Percentiles rank a stretch among this genome's conserved stretches.
Evolutionary conservation across 2,113 vertebrate species (phyloP).

Genomic region (Corynorhinus townsendii): DNA sequence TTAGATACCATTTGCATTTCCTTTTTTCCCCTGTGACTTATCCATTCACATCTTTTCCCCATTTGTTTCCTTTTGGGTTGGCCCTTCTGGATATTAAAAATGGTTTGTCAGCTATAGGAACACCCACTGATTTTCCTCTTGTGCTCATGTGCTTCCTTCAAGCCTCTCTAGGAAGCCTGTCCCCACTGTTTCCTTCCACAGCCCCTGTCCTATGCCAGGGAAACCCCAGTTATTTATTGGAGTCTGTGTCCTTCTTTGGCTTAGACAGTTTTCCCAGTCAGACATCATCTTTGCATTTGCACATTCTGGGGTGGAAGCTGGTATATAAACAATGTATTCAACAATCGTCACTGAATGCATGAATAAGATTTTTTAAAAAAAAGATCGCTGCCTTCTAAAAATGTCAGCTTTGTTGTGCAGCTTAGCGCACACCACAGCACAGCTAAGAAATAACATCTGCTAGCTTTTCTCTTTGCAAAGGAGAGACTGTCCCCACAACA

Average conservation of each 20-base stretch:
- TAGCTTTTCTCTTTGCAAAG: not conserved
- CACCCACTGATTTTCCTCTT: not conserved
- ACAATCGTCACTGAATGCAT: not conserved
- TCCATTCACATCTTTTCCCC: not conserved
- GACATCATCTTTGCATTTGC: not conserved
- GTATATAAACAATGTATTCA: not conserved
- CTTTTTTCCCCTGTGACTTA: not conserved
- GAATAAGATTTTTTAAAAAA: not conserved
- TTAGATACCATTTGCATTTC: not conserved
- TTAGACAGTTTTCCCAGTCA: not conserved
- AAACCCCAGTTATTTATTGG: not conserved
- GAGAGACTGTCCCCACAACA: not conserved
- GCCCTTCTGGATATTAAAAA: not conserved
- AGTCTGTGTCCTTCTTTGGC: not conserved
- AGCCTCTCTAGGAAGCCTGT: not conserved
- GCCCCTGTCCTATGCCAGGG: not conserved
- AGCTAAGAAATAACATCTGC: not conserved
- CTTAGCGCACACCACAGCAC: fast-evolving
- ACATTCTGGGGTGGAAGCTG: not conserved
- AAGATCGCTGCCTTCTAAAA: conserved; percentile 22
- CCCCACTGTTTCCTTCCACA: fast-evolving
- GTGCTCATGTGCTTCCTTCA: not conserved
- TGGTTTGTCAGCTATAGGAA: not conserved
- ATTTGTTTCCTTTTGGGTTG: not conserved
- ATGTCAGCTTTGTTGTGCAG: not conserved